These are phyloP conservation scores for Cremastinae sp. DNA, from an alignment of 2,888 invertebrate species.

Conservation along the genomic window DNA sequence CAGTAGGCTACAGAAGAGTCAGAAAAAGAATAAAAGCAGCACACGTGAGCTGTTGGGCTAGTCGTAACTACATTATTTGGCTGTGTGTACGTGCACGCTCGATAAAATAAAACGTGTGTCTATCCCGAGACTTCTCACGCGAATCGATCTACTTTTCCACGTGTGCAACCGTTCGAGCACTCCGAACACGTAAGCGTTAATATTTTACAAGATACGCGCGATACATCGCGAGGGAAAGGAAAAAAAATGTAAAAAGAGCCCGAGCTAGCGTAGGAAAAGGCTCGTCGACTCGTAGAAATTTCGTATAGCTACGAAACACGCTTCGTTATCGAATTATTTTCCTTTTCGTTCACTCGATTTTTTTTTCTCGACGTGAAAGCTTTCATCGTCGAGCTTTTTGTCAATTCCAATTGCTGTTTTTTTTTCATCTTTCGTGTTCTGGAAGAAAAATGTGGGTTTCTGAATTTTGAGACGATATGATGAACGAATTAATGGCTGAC, in stretches of 20 bases:
- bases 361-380: too few relatives aligned
- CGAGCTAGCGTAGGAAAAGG: neutral
- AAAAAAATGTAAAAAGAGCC: neutral
- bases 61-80: conserved; percentile 4
- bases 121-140: conserved; percentile 51
- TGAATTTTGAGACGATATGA: too few relatives aligned
- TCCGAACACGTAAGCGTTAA: conserved; percentile 32
- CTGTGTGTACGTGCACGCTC: neutral
- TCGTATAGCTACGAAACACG: neutral
- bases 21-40: conserved; percentile 25
- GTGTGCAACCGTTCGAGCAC: conserved; percentile 8
- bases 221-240: conserved; percentile 16
- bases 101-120: conserved; percentile 6
- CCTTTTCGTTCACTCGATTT: neutral
- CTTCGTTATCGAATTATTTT: neutral
- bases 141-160: conserved; percentile 67
- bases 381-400: too few relatives aligned
- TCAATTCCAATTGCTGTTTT: too few relatives aligned
- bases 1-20: conserved; percentile 46
- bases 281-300: neutral
- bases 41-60: conserved; percentile 4
- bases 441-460: too few relatives aligned
- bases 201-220: conserved; percentile 42
- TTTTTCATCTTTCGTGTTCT: too few relatives aligned
- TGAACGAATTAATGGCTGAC: too few relatives aligned